Evolutionary conservation across 2,888 invertebrate genomes (phyloP).

Genomic region (Aphelenchoides bicaudatus): DNA sequence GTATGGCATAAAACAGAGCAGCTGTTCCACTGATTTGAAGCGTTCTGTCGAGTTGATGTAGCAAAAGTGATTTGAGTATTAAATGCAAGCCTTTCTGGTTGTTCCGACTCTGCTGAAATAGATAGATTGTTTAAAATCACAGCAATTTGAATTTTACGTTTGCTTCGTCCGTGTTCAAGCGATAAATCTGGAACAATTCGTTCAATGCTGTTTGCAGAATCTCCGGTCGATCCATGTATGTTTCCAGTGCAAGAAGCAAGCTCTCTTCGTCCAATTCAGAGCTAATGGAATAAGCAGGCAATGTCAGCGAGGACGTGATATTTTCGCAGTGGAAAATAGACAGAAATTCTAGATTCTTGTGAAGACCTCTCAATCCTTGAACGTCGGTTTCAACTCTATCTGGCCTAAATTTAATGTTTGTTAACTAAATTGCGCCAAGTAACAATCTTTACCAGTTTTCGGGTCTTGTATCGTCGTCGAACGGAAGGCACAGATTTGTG

Average conservation of each 20-base stretch:
- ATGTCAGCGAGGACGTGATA: conserved; percentile 33
- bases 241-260: conserved; percentile 75
- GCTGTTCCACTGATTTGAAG: conserved; percentile 85
- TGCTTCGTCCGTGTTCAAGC: conserved; percentile 31
- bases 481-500: conserved; percentile 83
- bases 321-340: conserved; percentile 87
- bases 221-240: conserved; percentile 79
- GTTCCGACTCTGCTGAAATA: too few relatives aligned
- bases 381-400: conserved; percentile 68
- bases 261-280: conserved; percentile 64
- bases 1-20: conserved; percentile 79
- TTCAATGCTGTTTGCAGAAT: conserved; percentile 79
- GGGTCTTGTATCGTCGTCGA: too few relatives aligned
- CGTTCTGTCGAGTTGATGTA: conserved; percentile 78
- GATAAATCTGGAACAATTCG: conserved; percentile 70
- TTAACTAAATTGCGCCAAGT: conserved; percentile 21
- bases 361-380: conserved; percentile 76
- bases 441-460: conserved; percentile 30
- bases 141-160: neutral
- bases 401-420: conserved; percentile 19
- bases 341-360: conserved; percentile 78
- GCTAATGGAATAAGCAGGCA: conserved; percentile 20
- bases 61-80: conserved; percentile 83
- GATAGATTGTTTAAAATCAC: conserved; percentile 17
- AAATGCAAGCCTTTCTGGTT: conserved; percentile 62